Base-by-base conservation (phyloP, 2,113 vertebrate species). In the Raja brachyura region DNA sequence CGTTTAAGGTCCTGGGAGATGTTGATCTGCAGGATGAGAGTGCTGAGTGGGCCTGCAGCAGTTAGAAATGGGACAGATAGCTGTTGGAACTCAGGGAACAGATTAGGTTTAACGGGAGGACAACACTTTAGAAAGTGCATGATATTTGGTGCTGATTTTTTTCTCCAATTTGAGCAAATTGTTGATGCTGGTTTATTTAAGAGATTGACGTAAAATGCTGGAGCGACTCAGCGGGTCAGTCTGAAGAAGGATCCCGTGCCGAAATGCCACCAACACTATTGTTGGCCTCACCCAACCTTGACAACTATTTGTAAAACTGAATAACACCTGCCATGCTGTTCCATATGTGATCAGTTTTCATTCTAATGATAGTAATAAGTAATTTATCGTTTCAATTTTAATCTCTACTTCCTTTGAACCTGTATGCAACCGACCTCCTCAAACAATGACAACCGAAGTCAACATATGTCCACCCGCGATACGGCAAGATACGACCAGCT, bases 1-100 rank as follows among this genome's bases (percentile, higher is more conserved):
- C 97, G 96, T 97, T 96, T 95, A 96, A 96, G 93, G 63, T 94
- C 97, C 96, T 96, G 90, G 79, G 96, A 97, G 97, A 96, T 95
- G 95, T 94, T 94, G 97, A 97, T 97, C 97, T 97, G 96, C 97
- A 95, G 95, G 94, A 96, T 95, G 96, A 95, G 96, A 95, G 96
- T 94, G 5, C 94, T 95, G 95, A 95, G 94, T 96, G 95, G 93
- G 97, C 97, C 97, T 96, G 96, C 96, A 97, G 97, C 97, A 97
- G 97, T 97, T 97, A 97, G 96, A 93, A 95, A 95, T 95, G 95
- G 96, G 97, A 95, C 96, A 95, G 94, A 95, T 0, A 93, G 94
- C 96, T 96, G 96, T 97, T 96, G 96, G 96, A 95, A 96, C 95
- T 96, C 96, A 95, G 96, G 96, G 96, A 83, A 18, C 93, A 95